phyloP scores from a whole-genome alignment of 2,797 vertebrate genomes.

The Eremophila alpestris region DNA sequence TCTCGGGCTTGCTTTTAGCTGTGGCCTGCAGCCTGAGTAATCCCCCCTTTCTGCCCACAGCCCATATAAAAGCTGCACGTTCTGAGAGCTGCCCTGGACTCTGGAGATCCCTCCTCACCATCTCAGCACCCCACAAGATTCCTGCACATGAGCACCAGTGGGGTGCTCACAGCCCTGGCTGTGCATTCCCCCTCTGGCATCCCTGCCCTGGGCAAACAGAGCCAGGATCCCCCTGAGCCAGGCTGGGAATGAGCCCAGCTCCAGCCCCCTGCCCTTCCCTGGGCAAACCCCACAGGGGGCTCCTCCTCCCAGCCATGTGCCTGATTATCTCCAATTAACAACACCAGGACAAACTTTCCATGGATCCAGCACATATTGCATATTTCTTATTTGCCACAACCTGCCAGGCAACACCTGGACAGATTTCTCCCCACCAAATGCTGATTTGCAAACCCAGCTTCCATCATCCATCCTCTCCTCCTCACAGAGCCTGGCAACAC shows the following conservation, averaged over 20 bases:
- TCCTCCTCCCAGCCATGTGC: not conserved
- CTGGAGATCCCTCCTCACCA: too few relatives aligned
- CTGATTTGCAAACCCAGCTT: not conserved
- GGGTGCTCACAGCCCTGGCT: not conserved
- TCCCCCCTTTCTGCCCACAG: too few relatives aligned
- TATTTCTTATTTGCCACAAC: not conserved
- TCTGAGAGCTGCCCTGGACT: too few relatives aligned
- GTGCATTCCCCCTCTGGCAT: not conserved
- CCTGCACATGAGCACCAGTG: too few relatives aligned
- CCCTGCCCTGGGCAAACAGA: not conserved
- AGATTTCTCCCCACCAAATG: not conserved
- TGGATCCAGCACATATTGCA: accelerated
- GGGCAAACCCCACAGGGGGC: not conserved
- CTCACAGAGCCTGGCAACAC: not conserved
- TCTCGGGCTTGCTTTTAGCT: too few relatives aligned
- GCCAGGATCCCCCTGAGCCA: accelerated
- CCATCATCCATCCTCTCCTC: not conserved
- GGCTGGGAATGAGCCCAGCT: not conserved
- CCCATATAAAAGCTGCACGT: too few relatives aligned
- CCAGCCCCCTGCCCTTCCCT: not conserved
- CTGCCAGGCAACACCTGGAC: not conserved
- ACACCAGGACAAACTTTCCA: not conserved
- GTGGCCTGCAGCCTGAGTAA: too few relatives aligned
- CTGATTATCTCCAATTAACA: not conserved
- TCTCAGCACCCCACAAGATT: too few relatives aligned